phyloP scores from a whole-genome alignment of 2,888 invertebrate genomes.

The Lumbricus terrestris region DNA sequence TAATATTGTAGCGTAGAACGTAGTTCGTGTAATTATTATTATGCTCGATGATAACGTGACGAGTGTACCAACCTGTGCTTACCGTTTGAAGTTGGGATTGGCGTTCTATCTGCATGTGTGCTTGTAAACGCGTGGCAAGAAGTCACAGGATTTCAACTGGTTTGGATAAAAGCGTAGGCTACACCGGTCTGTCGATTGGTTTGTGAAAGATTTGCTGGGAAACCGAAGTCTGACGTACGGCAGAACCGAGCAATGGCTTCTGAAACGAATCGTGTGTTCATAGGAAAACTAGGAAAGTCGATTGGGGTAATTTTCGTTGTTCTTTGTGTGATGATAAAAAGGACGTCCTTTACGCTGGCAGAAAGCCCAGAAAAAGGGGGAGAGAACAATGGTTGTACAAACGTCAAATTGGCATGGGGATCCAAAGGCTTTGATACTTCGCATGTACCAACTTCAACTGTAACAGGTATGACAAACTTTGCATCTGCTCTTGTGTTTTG shows the following conservation, averaged over 20 bases:
- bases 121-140: neutral
- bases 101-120: neutral
- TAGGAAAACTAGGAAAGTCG: neutral
- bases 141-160: neutral
- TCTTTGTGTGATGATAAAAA: neutral
- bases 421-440: conserved; percentile 76
- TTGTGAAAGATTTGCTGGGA: neutral
- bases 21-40: neutral
- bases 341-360: neutral
- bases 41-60: neutral
- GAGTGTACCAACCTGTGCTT: neutral
- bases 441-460: conserved; percentile 70
- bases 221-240: neutral
- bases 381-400: conserved; percentile 66
- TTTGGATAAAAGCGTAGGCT: too few relatives aligned
- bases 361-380: neutral
- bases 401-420: conserved; percentile 80
- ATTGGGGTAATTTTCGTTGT: neutral
- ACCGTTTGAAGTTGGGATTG: neutral
- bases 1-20: neutral
- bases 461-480: conserved; percentile 63
- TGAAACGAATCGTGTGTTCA: neutral
- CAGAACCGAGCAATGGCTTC: neutral
- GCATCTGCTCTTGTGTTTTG: conserved; percentile 49
- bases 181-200: neutral